A percentile compares a stretch with the other conserved stretches of the same genome.
These are phyloP conservation scores for Heliconius sara DNA, from an alignment of 2,888 invertebrate genomes.

Conservation along the genomic window DNA sequence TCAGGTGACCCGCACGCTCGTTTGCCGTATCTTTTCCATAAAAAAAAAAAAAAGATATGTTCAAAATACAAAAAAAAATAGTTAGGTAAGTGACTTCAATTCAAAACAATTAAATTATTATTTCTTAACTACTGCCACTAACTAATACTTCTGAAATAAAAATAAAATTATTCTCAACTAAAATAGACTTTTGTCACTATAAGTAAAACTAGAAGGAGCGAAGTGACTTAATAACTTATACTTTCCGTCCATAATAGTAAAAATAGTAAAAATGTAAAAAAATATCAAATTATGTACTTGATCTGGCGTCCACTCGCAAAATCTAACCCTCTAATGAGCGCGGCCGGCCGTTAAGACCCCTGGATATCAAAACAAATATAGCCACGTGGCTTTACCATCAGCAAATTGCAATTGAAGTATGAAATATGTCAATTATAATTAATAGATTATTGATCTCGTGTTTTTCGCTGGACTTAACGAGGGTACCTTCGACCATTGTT, in stretches of 20 bases:
- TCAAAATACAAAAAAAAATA: too few species aligned
- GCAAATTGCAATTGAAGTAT: slow-evolving; percentile 74
- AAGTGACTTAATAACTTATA: background rate
- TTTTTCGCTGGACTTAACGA: slow-evolving; percentile 64
- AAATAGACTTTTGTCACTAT: too few species aligned
- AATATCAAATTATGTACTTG: background rate
- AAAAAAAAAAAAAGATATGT: too few species aligned
- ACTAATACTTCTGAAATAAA: too few species aligned
- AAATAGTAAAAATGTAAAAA: background rate
- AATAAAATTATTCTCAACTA: too few species aligned
- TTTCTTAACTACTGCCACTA: too few species aligned
- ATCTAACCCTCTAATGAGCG: slow-evolving; percentile 53
- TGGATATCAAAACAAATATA: slow-evolving; percentile 81
- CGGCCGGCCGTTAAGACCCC: slow-evolving; percentile 62
- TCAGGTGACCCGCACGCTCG: too few species aligned
- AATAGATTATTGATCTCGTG: slow-evolving; percentile 76
- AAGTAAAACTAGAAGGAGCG: too few species aligned
- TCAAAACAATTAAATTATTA: too few species aligned
- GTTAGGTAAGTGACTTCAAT: too few species aligned
- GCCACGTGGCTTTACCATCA: slow-evolving; percentile 73
- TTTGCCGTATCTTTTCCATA: too few species aligned
- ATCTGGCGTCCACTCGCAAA: slow-evolving; percentile 28
- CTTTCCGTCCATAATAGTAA: background rate
- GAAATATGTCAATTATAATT: slow-evolving; percentile 84
- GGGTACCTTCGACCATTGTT: slow-evolving; percentile 50